Conservation (phyloP, 2,888 invertebrate species). For the Choristoneura rosaceana region DNA sequence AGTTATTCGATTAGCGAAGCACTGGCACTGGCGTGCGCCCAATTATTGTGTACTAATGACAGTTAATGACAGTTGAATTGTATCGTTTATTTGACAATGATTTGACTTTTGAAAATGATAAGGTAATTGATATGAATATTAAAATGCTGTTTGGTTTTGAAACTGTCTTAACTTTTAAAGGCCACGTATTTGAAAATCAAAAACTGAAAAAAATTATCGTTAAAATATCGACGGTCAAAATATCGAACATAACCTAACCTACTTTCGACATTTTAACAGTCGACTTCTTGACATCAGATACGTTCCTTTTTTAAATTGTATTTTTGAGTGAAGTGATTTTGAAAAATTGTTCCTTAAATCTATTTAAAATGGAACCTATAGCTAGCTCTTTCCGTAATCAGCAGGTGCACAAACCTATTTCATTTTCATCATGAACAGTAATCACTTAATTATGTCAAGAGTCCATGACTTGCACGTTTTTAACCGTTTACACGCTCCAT, state of each 20-base stretch:
- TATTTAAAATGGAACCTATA: too few relatives aligned
- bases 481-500: constrained; percentile 6
- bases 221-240: too few relatives aligned
- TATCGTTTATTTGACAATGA: neutral
- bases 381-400: neutral
- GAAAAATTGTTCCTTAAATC: too few relatives aligned
- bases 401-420: neutral
- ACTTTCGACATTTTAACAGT: too few relatives aligned
- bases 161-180: too few relatives aligned
- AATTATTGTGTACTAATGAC: constrained; percentile 41
- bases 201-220: too few relatives aligned
- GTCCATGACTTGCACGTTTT: neutral
- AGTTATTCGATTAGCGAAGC: constrained; percentile 43
- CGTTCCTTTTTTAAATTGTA: too few relatives aligned
- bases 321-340: too few relatives aligned
- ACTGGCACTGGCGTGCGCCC: constrained; percentile 24
- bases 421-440: neutral
- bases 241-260: too few relatives aligned
- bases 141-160: neutral
- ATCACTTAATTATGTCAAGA: constrained; percentile 7
- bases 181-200: too few relatives aligned
- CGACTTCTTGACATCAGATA: too few relatives aligned
- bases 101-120: neutral
- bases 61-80: constrained; percentile 34
- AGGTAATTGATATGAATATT: neutral